These are phyloP conservation scores for Lithophane ornitopus DNA, from an alignment of 2,888 invertebrate species.

Conservation along the genomic window DNA sequence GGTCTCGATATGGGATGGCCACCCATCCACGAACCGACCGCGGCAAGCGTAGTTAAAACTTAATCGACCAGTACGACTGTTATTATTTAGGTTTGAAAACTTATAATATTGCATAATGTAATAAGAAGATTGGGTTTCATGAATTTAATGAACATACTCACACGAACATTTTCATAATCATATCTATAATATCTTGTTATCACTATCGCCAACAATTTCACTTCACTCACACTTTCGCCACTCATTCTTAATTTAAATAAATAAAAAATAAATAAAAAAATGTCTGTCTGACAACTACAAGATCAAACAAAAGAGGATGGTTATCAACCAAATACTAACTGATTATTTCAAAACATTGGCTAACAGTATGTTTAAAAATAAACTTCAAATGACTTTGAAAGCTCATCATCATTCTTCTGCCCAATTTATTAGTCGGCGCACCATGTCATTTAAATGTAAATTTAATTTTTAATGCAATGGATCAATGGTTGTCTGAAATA, in stretches of 20 bases:
- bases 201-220: slow-evolving; percentile 75
- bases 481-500: too few relatives aligned
- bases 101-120: not conserved
- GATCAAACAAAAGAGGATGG: slow-evolving; percentile 9
- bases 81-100: not conserved
- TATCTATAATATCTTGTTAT: slow-evolving; percentile 77
- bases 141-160: slow-evolving; percentile 43
- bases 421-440: too few relatives aligned
- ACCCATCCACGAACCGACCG: too few relatives aligned
- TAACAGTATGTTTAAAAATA: slow-evolving; percentile 29
- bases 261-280: not conserved
- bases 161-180: slow-evolving; percentile 74
- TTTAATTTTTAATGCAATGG: too few relatives aligned
- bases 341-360: not conserved
- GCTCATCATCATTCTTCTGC: not conserved
- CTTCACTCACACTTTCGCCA: slow-evolving; percentile 73
- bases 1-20: too few relatives aligned
- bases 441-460: too few relatives aligned
- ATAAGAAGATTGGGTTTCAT: not conserved
- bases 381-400: slow-evolving; percentile 32
- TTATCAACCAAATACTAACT: slow-evolving; percentile 3
- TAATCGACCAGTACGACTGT: too few relatives aligned
- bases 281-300: not conserved
- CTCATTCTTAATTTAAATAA: slow-evolving; percentile 70
- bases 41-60: too few relatives aligned